Evolutionary conservation across 2,888 invertebrate genomes (phyloP).

Genomic region (Altica lythri): DNA sequence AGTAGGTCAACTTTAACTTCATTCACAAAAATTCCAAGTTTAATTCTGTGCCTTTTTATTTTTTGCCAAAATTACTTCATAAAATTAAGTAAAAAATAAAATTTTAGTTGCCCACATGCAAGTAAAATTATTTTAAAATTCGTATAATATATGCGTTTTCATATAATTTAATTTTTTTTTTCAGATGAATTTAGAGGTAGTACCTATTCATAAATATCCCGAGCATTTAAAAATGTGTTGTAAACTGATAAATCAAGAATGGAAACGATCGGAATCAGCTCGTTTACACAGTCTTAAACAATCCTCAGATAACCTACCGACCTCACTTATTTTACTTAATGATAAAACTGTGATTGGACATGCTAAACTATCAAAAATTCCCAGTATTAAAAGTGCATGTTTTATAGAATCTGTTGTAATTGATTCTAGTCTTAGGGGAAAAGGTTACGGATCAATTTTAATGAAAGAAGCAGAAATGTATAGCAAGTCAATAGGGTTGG

Average conservation of each 20-base stretch:
- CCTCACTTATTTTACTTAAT: constrained; percentile 70
- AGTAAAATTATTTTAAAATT: too few relatives aligned
- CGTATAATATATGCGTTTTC: not conserved
- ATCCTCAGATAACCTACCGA: constrained; percentile 75
- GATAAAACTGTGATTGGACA: constrained; percentile 71
- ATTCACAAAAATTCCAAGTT: too few relatives aligned
- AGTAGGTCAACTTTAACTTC: too few relatives aligned
- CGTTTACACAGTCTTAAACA: constrained; percentile 74
- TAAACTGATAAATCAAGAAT: constrained; percentile 81
- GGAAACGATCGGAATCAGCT: constrained; percentile 82
- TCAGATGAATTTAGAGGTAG: constrained; percentile 56
- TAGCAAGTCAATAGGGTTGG: constrained; percentile 66
- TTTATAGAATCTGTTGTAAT: constrained; percentile 85
- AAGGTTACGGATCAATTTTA: constrained; percentile 76
- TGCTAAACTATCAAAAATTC: constrained; percentile 76
- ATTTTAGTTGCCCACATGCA: too few relatives aligned
- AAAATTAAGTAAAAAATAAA: too few relatives aligned
- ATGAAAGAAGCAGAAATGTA: constrained; percentile 78
- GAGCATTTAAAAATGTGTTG: constrained; percentile 74
- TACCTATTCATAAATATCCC: constrained; percentile 74
- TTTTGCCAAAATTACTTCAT: too few relatives aligned
- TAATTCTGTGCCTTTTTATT: too few relatives aligned
- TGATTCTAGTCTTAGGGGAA: constrained; percentile 69
- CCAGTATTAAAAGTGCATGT: constrained; percentile 71
- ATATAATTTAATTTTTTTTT: constrained; percentile 4